phyloP scores from a whole-genome alignment of 2,888 invertebrate genomes.

The Rhyacophila evoluta region DNA sequence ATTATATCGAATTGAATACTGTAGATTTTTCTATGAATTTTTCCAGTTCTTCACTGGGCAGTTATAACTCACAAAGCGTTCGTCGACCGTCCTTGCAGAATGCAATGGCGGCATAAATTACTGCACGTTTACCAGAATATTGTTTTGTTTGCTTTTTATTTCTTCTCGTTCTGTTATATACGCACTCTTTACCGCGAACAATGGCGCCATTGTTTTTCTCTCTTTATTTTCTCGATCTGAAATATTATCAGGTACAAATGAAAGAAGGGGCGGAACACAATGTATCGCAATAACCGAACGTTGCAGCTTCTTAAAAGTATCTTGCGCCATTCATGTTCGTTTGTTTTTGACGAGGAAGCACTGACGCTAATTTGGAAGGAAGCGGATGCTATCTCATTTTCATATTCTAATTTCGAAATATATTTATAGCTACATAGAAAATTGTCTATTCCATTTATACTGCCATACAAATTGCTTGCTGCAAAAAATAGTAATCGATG shows the following conservation, averaged over 20 bases:
- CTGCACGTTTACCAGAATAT: neutral
- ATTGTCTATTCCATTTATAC: neutral
- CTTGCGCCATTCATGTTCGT: neutral
- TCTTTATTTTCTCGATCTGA: neutral
- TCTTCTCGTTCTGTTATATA: neutral
- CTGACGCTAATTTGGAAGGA: neutral
- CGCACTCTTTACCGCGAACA: conserved; percentile 12
- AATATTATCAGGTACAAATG: neutral
- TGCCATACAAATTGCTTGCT: too few relatives aligned
- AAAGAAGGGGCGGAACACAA: neutral
- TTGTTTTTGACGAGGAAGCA: neutral
- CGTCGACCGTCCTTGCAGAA: conserved; percentile 20
- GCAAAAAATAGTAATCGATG: too few relatives aligned
- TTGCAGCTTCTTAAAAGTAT: conserved; percentile 1
- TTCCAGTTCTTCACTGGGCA: neutral
- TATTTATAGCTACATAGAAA: neutral
- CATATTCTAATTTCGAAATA: neutral
- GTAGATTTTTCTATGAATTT: too few relatives aligned
- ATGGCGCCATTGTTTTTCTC: conserved; percentile 16
- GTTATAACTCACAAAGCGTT: neutral
- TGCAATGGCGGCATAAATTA: neutral
- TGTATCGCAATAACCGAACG: neutral
- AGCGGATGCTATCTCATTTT: neutral
- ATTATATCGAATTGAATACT: too few relatives aligned
- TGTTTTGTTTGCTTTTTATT: conserved; percentile 22